Conservation (phyloP, 1,140 invertebrate species). For the Eulimnadia texana region DNA sequence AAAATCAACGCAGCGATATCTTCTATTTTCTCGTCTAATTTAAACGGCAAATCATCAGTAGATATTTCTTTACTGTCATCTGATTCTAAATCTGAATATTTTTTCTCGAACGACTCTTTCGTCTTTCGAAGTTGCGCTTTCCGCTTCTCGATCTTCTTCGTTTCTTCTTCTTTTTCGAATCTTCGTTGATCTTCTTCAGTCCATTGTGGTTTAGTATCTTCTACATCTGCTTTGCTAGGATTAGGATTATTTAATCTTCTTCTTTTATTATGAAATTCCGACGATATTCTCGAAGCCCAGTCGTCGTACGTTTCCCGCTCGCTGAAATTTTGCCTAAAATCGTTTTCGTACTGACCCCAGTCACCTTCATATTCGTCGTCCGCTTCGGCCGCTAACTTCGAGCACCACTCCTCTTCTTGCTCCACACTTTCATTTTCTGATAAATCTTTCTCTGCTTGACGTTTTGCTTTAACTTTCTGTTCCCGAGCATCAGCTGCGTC, state of each 20-base stretch:
- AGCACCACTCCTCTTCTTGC: constrained; percentile 6
- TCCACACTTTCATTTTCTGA: not conserved
- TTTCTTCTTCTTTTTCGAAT: constrained; percentile 3
- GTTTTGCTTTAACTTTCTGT: not conserved
- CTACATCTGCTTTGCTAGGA: not conserved
- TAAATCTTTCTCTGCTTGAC: not conserved
- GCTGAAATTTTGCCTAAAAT: not conserved
- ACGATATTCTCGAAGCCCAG: constrained; percentile 7
- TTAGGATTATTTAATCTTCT: not conserved
- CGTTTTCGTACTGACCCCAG: constrained; percentile 14
- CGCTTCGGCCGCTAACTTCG: constrained; percentile 7
- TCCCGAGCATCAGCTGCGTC: not conserved
- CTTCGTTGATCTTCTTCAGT: constrained; percentile 10
- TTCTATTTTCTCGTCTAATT: not conserved
- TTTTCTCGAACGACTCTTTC: not conserved
- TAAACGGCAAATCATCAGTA: constrained; percentile 1
- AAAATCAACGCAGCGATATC: constrained; percentile 2
- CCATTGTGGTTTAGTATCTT: not conserved
- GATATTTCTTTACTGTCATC: not conserved
- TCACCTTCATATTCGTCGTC: constrained; percentile 10
- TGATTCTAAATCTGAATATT: not conserved
- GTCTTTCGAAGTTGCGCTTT: not conserved
- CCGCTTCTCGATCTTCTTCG: not conserved
- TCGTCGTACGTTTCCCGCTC: constrained; percentile 10
- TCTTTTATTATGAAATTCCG: constrained; percentile 3